Conservation (phyloP, 2,888 invertebrate species). For the Physocephala rufipes region DNA sequence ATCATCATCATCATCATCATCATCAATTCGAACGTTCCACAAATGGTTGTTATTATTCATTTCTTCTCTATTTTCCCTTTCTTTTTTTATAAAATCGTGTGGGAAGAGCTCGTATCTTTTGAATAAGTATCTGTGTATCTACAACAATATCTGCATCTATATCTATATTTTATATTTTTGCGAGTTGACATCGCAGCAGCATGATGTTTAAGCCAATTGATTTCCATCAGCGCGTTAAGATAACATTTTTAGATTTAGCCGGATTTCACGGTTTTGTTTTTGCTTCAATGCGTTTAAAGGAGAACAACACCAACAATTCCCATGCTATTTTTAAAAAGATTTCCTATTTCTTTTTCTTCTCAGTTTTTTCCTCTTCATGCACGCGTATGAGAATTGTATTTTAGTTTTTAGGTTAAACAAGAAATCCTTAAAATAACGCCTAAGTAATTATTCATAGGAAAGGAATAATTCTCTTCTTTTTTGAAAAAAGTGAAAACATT, state of each 20-base stretch:
- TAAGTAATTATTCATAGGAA: no score
- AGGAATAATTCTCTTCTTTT: no score
- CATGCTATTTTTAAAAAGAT: neutral
- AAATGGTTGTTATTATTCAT: neutral
- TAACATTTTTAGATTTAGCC: constrained; percentile 6
- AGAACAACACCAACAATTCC: neutral
- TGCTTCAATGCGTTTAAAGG: neutral
- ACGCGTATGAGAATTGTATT: no score
- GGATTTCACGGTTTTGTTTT: constrained; percentile 6
- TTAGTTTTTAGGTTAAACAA: no score
- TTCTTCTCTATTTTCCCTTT: neutral
- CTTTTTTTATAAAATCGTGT: neutral
- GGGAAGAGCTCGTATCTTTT: constrained; percentile 4
- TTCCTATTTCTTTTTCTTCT: neutral
- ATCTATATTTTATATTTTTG: no score
- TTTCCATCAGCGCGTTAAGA: neutral
- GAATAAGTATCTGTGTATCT: neutral
- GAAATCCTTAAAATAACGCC: no score
- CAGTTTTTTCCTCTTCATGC: neutral
- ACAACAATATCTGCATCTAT: no score
- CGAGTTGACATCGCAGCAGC: neutral
- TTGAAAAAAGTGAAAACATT: no score
- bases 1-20: constrained; percentile 3
- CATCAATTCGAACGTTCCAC: neutral
- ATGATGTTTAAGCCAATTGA: neutral